Evolutionary conservation across 2,113 vertebrate species (phyloP), one percentile per base, ranked within the genome.

Genomic region (Calypte anna): DNA sequence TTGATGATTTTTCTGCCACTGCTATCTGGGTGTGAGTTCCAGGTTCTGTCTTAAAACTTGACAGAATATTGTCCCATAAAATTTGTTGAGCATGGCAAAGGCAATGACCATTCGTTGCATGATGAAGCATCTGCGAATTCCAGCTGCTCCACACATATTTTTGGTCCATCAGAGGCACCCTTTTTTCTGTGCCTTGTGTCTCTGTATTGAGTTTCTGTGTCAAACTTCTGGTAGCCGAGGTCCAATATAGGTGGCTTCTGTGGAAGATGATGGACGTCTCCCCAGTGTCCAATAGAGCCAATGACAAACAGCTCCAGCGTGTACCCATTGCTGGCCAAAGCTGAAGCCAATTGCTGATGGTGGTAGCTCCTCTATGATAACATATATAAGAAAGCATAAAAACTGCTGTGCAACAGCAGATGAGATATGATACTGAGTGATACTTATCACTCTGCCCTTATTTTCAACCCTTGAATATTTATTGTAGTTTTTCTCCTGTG

Each of bases 121-220:
- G 46, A 38, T 2, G 2, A n/a, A 70, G 3, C 4, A 53, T 13
- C 22, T 44, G 2, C 7, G 40, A 9, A 28, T 53, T 53, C 46
- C 40, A 61, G 62, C 19, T 62, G 6, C 3, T 43, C 3, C 22
- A 33, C 3, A 27, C 9, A 30, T 3, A 1, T 19, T 2, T 62
- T 58, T 61, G 69, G 10, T 21, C 36, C 10, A 13, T 40, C 20
- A 24, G 14, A 58, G 4, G 27, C 18, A 55, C 8, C 4, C 9
- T 33, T 50, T 44, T 4, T 40, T 76, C 36, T 46, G 51, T 59
- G 7, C 8, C 8, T 69, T 23, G 4, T 23, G 21, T 38, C 4
- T 62, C 16, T 38, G 1, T 15, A 28, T 5, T 0, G 1, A 43
- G 28, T 33, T 28, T 58, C 3, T 1, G 0, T 30, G 19, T 15